phyloP scores from a whole-genome alignment of 2,888 invertebrate species.

The Lithophane ornitopus region DNA sequence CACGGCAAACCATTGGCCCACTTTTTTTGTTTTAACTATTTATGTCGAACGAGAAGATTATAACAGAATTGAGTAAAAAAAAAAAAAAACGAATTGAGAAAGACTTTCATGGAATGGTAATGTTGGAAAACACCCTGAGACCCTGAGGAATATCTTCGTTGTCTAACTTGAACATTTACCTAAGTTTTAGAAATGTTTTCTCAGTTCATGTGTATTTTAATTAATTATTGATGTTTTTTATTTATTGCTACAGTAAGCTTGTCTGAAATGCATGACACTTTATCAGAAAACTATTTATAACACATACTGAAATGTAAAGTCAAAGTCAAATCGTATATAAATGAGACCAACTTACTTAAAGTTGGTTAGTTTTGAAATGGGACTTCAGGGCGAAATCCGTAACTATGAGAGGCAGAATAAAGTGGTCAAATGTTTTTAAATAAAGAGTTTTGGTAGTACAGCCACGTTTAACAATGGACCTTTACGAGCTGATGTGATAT shows the following conservation, averaged over 20 bases:
- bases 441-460: neutral
- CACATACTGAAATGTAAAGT: neutral
- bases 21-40: conserved; percentile 4
- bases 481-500: conserved; percentile 22
- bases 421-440: neutral
- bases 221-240: neutral
- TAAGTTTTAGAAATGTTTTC: neutral
- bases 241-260: neutral
- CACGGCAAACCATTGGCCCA: neutral
- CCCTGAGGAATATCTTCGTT: neutral
- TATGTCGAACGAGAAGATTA: neutral
- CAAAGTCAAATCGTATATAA: neutral
- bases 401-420: neutral
- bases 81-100: neutral
- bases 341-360: neutral
- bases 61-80: neutral
- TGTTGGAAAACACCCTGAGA: neutral
- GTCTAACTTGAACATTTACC: neutral
- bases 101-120: neutral
- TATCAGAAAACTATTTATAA: too few relatives aligned
- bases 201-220: neutral
- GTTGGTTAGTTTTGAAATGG: neutral
- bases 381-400: neutral
- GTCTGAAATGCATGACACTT: neutral
- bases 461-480: conserved; percentile 2